These are phyloP conservation scores for Acanthurus leucopareius DNA, from an alignment of 2,797 vertebrate species.

Conservation along the genomic window DNA sequence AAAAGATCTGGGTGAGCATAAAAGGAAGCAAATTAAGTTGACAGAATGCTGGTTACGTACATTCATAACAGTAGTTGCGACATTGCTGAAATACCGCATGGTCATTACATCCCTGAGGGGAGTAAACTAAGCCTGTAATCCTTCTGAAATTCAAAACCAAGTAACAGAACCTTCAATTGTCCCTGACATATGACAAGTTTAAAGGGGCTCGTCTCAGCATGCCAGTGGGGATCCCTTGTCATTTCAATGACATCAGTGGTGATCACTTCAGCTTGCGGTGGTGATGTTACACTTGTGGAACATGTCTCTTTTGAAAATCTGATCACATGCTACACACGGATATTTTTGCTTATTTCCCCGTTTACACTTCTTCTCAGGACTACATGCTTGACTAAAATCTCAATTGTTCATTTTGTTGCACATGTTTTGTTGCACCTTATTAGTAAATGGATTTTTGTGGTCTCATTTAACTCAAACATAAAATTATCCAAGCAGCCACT, in stretches of 20 bases:
- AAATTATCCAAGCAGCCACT: background rate
- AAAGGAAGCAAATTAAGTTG: slow-evolving; percentile 2
- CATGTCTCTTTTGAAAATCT: background rate
- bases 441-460: background rate
- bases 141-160: slow-evolving; percentile 47
- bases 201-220: slow-evolving; percentile 36
- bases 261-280: slow-evolving; percentile 6
- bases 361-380: background rate
- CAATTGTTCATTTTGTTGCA: slow-evolving; percentile 1
- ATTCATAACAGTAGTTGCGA: slow-evolving; percentile 28
- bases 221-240: slow-evolving; percentile 23
- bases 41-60: background rate
- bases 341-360: slow-evolving; percentile 2
- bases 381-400: background rate
- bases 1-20: background rate
- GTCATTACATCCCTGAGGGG: slow-evolving; percentile 34
- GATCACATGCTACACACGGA: background rate
- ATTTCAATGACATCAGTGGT: slow-evolving; percentile 40
- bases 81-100: slow-evolving; percentile 18
- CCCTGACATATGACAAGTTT: slow-evolving; percentile 35
- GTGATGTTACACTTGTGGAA: slow-evolving; percentile 22
- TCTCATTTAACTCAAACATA: too few species aligned
- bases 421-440: slow-evolving; percentile 11
- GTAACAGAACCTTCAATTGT: slow-evolving; percentile 46
- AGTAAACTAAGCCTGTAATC: slow-evolving; percentile 38